Base-by-base conservation (phyloP, 2,888 invertebrate species). In the Apeira syringaria region DNA sequence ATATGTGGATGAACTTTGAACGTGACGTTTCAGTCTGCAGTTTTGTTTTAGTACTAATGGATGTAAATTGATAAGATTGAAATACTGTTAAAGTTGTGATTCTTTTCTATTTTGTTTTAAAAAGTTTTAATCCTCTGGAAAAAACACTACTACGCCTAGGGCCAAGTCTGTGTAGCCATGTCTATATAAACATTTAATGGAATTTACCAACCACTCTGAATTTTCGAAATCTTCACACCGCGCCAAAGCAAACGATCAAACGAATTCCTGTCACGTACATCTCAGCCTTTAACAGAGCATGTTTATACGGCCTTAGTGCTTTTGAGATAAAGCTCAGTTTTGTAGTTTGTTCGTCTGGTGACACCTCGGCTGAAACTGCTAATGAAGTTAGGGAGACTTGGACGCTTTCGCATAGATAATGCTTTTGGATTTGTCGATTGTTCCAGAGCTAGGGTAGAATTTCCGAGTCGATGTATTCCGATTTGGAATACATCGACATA, bases 221-320 rank as follows among this genome's bases (percentile, higher is more conserved):
- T 37, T 47, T 41, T 41, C 13, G 39, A 43, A 60, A 57, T 66
- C 56, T 66, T 61, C 53, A 53, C 59, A 35, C 53, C 50, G 46
- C 58, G 42, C 47, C 44, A 35, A 40, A 31, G 39, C 35, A 46
- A 46, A 48, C 41, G 54, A 54, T 62, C 50, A 58, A 58, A 49
- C 59, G 58, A 44, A 73, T 73, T 70, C 73, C 37, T 17, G 62
- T 67, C 73, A 73, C 72, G 72, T 63, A 48, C 55, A 37, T 33
- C 28, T 36, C 25, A 20, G 32, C 35, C 28, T 44, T 9, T 20
- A 26, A 20, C 13, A 11, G 33, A 7, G n/a, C 12, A 13, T 17
- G 26, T 34, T 41, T 45, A 31, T 26, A 15, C 13, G 31, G 37
- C 36, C 40, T 42, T 38, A 38, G 10, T 7, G 8, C 5, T 8